Evolutionary conservation across 1,140 invertebrate genomes (phyloP).

Genomic region (Brachionus manjavacas): DNA sequence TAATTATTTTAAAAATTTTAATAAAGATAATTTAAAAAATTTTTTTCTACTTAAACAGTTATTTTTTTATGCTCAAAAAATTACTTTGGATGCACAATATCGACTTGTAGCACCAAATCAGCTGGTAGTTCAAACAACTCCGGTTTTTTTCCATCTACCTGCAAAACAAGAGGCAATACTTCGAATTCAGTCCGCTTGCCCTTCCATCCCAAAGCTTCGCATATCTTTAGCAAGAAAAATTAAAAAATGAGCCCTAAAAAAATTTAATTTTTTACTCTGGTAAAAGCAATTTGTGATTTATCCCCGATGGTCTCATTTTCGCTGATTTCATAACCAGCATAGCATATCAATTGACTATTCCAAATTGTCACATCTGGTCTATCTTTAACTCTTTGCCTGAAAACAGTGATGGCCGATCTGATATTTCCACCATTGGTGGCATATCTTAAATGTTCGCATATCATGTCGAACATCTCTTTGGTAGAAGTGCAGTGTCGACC

Average conservation of each 20-base stretch:
- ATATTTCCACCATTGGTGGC: slow-evolving; percentile 93
- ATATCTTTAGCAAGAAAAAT: slow-evolving; percentile 64
- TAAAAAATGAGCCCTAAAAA: not conserved
- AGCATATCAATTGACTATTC: slow-evolving; percentile 80
- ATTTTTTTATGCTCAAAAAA: too few species aligned
- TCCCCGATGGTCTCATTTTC: slow-evolving; percentile 56
- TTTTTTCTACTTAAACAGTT: too few species aligned
- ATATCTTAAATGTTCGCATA: slow-evolving; percentile 94
- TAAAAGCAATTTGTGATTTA: slow-evolving; percentile 72
- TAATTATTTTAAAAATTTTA: too few species aligned
- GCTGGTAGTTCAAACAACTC: slow-evolving; percentile 80
- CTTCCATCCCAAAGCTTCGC: slow-evolving; percentile 80
- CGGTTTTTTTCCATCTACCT: slow-evolving; percentile 84
- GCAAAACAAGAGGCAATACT: slow-evolving; percentile 79
- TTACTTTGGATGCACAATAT: slow-evolving; percentile 75
- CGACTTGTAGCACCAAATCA: slow-evolving; percentile 79
- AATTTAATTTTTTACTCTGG: slow-evolving; percentile 65
- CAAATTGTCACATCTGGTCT: slow-evolving; percentile 79
- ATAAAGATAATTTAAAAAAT: too few species aligned
- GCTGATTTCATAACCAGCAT: slow-evolving; percentile 71
- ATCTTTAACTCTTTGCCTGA: slow-evolving; percentile 75
- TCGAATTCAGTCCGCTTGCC: slow-evolving; percentile 68
- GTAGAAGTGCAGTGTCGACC: not conserved
- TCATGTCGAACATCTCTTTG: slow-evolving; percentile 77
- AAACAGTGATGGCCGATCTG: slow-evolving; percentile 86